These are phyloP conservation scores for Drosophila pseudotakahashii DNA, from an alignment of 2,888 invertebrate species.

Conservation along the genomic window DNA sequence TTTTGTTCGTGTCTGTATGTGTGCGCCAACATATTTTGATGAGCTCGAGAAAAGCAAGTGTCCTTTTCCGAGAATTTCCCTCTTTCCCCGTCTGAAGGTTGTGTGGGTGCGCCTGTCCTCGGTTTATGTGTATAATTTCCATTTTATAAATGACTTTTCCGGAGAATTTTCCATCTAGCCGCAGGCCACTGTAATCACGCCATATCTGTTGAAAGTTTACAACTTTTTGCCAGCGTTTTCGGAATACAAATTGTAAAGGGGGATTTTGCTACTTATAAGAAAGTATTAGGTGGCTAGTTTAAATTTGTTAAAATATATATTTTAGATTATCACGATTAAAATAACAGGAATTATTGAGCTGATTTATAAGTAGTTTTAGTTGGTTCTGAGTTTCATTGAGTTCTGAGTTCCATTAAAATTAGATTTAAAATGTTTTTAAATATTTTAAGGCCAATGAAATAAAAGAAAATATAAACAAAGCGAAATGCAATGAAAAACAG, in stretches of 20 bases:
- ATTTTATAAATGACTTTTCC: conserved; percentile 75
- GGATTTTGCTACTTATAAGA: background rate
- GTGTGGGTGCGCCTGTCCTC: conserved; percentile 34
- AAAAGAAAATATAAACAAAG: background rate
- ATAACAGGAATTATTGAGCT: too few relatives aligned
- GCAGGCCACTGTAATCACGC: conserved; percentile 75
- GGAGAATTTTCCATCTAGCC: conserved; percentile 35
- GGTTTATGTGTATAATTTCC: conserved; percentile 56
- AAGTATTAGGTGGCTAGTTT: background rate
- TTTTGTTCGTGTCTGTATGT: conserved; percentile 53
- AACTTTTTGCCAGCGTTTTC: conserved; percentile 44
- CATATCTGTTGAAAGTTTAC: conserved; percentile 79
- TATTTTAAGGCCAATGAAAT: background rate
- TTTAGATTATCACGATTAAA: too few relatives aligned
- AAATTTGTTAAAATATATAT: background rate
- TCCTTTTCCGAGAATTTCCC: conserved; percentile 17
- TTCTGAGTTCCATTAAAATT: too few relatives aligned
- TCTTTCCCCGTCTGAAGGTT: conserved; percentile 14
- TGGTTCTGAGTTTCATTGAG: too few relatives aligned
- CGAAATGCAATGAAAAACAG: conserved; percentile 7
- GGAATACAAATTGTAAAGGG: conserved; percentile 23
- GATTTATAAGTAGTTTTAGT: too few relatives aligned
- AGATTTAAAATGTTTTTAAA: background rate
- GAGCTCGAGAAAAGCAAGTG: conserved; percentile 68
- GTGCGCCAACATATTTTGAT: conserved; percentile 72